Evolutionary conservation across 1,140 invertebrate species (phyloP), one percentile per base, ranked within the genome.

Genomic region (Pinna nobilis): DNA sequence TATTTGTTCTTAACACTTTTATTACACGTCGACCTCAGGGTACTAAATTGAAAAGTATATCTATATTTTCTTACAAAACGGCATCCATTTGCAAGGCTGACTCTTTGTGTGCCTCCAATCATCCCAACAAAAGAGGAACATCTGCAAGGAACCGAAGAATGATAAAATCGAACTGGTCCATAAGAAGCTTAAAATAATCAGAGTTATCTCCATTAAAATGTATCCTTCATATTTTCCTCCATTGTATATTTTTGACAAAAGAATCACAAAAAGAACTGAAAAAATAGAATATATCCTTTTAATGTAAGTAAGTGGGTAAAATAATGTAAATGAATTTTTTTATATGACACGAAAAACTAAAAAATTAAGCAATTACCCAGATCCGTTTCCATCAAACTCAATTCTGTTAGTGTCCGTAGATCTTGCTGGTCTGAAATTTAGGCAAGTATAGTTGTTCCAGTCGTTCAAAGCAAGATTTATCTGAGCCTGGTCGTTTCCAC

Each of bases 51-150:
- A n/a, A n/a, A n/a, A n/a, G n/a, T n/a, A n/a, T n/a, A n/a, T n/a
- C n/a, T n/a, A n/a, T n/a, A n/a, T n/a, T 18, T 18, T 78, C 78
- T 80, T 75, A 83, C 82, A 13, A 75, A 41, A 35, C 82, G 73
- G 41, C 82, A 83, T 15, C 72, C 74, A 18, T 49, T 39, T 1
- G 78, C 82, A 13, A 83, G 70, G 25, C 57, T 68, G 6, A 83
- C 73, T 20, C 68, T 57, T 55, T 83, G 82, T 23, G 53, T 30
- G 0, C 80, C 80, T 28, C 80, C 80, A 7, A 72, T 61, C 80
- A 82, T 81, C 15, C 81, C 81, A 50, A 83, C 78, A n/a, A 74
- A 74, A 15, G 79, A 81, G 2, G 74, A 82, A 72, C 82, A 83
- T 15, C 81, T 80, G 70, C 20, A 18, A n/a, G n/a, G n/a, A n/a